Evolutionary conservation across 2,797 vertebrate genomes (phyloP).

Genomic region (Okamejei kenojei): DNA sequence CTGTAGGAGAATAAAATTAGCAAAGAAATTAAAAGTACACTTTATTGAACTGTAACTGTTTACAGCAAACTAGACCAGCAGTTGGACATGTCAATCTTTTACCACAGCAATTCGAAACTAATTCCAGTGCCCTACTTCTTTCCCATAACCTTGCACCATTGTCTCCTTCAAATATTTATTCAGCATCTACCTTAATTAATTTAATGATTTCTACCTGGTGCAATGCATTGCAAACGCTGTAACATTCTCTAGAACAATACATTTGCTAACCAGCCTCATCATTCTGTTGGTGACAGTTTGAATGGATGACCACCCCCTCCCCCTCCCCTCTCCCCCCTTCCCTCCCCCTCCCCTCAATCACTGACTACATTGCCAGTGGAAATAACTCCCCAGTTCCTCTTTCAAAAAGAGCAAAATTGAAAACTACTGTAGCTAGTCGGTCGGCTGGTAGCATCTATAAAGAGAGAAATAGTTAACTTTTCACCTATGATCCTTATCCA

Average conservation of each 20-base stretch:
- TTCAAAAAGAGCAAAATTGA: neutral
- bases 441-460: too few species aligned
- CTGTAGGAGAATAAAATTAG: neutral
- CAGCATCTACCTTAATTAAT: neutral
- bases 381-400: neutral
- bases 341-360: neutral
- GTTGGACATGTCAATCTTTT: neutral
- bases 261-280: neutral
- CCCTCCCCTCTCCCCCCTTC: too few species aligned
- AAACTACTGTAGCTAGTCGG: too few species aligned
- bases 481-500: too few species aligned
- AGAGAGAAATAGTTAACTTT: too few species aligned
- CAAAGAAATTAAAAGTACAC: neutral
- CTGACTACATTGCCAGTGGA: neutral
- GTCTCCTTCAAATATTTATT: neutral
- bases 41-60: neutral
- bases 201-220: neutral
- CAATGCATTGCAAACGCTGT: neutral
- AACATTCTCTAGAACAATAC: neutral
- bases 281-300: neutral
- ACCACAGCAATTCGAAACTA: neutral
- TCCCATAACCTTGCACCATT: neutral
- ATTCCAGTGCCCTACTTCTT: neutral
- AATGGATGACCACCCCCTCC: neutral
- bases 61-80: neutral